Percentiles rank a stretch among this genome's conserved stretches.
Conservation (phyloP, 2,113 vertebrate species). For the Axis porcinus region DNA sequence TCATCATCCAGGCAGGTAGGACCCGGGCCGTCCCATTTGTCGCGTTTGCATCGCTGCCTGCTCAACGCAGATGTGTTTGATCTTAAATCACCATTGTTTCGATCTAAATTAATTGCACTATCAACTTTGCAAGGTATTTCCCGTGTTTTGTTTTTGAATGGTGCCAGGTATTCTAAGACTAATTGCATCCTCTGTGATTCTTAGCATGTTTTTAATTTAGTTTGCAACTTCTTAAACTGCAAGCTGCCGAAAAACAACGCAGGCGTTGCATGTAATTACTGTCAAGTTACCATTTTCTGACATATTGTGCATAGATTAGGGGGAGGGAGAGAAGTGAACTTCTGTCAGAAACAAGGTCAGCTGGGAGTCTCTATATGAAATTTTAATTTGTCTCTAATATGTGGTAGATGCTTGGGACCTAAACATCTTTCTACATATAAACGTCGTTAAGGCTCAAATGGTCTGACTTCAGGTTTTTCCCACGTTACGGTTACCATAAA, state of each 20-base stretch:
- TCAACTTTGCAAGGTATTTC: constrained; percentile 76
- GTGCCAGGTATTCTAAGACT: constrained; percentile 81
- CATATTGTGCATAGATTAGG: constrained; percentile 72
- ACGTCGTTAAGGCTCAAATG: constrained; percentile 67
- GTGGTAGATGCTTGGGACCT: constrained; percentile 74
- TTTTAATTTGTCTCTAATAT: constrained; percentile 81
- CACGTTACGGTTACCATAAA: constrained; percentile 73
- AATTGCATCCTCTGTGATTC: constrained; percentile 84
- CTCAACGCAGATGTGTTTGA: constrained; percentile 64
- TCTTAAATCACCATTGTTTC: constrained; percentile 76
- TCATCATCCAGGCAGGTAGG: constrained; percentile 97
- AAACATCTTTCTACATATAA: constrained; percentile 77
- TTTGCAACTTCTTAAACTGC: constrained; percentile 82
- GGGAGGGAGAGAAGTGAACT: constrained; percentile 78
- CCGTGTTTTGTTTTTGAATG: constrained; percentile 70
- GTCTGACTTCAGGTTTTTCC: constrained; percentile 74
- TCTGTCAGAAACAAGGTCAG: constrained; percentile 80
- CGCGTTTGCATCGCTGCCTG: constrained; percentile 55
- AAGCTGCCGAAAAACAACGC: constrained; percentile 79
- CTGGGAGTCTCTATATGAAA: constrained; percentile 79
- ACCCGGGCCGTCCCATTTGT: background rate
- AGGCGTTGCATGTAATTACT: constrained; percentile 82
- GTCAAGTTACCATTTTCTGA: constrained; percentile 78
- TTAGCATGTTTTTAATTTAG: constrained; percentile 83
- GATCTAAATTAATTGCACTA: constrained; percentile 81